These are phyloP conservation scores for Cirrhinus mrigala DNA, from an alignment of 2,797 vertebrate genomes.

Conservation along the genomic window DNA sequence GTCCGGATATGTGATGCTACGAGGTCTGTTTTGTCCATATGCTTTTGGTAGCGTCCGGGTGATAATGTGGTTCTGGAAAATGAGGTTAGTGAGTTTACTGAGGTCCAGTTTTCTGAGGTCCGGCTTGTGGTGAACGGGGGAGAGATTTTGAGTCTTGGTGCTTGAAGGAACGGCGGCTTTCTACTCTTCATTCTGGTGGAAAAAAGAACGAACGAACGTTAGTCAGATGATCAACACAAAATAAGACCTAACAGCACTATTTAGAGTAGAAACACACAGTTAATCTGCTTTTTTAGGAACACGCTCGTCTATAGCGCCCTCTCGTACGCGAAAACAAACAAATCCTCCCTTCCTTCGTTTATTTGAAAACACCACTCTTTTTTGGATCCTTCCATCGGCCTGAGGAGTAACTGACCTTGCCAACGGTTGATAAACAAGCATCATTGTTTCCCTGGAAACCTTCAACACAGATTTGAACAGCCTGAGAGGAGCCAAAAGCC, in stretches of 20 bases:
- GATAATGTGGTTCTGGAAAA: constrained; percentile 35
- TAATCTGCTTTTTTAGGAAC: constrained; percentile 18
- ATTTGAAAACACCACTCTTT: constrained; percentile 24
- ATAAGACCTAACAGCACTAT: not conserved
- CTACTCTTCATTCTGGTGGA: constrained; percentile 82
- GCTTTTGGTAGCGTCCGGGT: constrained; percentile 14
- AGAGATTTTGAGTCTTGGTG: constrained; percentile 58
- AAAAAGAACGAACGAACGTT: constrained; percentile 57
- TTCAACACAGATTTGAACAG: constrained; percentile 65
- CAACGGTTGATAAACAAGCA: constrained; percentile 58
- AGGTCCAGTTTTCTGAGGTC: constrained; percentile 79
- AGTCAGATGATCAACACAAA: constrained; percentile 6
- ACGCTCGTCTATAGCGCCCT: not conserved
- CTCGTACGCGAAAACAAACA: constrained; percentile 24
- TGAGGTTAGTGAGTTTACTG: constrained; percentile 38
- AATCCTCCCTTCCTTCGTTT: constrained; percentile 19
- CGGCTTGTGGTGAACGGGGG: constrained; percentile 64
- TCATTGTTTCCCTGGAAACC: constrained; percentile 76
- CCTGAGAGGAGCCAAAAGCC: constrained; percentile 56
- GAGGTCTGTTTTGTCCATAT: constrained; percentile 49
- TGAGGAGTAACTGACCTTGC: constrained; percentile 37
- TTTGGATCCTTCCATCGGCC: constrained; percentile 8
- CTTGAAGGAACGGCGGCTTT: constrained; percentile 75
- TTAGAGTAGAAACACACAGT: constrained; percentile 15
- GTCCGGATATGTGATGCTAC: constrained; percentile 43